These are phyloP conservation scores for Gymnarchus niloticus DNA, from an alignment of 2,113 vertebrate genomes.

Conservation along the genomic window DNA sequence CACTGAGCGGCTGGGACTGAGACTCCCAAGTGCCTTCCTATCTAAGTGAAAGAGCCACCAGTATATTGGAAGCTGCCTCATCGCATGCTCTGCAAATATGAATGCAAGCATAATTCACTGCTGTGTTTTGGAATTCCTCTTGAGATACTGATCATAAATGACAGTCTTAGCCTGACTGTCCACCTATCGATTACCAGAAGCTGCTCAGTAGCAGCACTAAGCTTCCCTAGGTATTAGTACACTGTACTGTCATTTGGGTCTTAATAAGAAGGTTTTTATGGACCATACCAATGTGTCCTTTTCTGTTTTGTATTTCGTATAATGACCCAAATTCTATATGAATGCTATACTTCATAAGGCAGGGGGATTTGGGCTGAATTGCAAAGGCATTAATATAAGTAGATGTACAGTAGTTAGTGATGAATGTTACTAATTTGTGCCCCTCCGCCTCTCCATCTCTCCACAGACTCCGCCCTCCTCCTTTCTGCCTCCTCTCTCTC, in stretches of 20 bases:
- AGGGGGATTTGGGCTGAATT: not conserved
- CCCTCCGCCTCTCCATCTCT: conserved; percentile 21
- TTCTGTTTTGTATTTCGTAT: not conserved
- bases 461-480: conserved; percentile 38
- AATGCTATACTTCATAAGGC: not conserved
- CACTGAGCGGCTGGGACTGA: not conserved
- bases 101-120: not conserved
- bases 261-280: not conserved
- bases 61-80: not conserved
- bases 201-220: not conserved
- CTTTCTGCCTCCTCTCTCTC: conserved; percentile 27
- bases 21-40: not conserved
- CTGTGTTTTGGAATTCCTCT: not conserved
- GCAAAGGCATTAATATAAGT: not conserved
- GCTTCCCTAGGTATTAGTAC: not conserved
- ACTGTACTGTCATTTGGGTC: not conserved
- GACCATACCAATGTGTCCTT: not conserved
- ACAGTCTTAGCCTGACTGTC: not conserved
- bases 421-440: conserved; percentile 10
- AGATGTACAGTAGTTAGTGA: not conserved
- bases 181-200: not conserved
- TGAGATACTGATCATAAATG: not conserved
- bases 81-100: not conserved
- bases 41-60: not conserved
- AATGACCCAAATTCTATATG: not conserved